Percentiles rank a stretch among this genome's conserved stretches.
Evolutionary conservation across 2,888 invertebrate genomes (phyloP).

Genomic region (Carabus problematicus): DNA sequence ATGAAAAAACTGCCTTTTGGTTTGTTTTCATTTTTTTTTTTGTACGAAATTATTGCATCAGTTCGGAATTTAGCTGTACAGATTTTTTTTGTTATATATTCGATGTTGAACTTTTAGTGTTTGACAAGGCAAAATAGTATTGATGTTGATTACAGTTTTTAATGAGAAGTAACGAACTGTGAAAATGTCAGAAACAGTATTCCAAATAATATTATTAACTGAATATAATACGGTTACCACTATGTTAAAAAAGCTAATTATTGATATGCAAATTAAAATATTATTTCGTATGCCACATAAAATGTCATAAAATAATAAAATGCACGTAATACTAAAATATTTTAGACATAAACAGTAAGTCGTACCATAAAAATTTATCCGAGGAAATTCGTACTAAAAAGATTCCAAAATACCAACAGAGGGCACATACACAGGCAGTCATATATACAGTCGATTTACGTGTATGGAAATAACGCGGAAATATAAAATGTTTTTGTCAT

Average conservation of each 20-base stretch:
- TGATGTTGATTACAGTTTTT: too few species aligned
- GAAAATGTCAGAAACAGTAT: too few species aligned
- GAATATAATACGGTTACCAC: too few species aligned
- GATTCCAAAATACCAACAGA: slow-evolving; percentile 8
- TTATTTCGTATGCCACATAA: too few species aligned
- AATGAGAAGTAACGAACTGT: too few species aligned
- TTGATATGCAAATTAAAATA: too few species aligned
- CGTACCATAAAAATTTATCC: slow-evolving; percentile 11
- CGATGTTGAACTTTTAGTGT: background rate
- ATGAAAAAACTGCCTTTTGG: background rate
- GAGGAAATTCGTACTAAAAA: slow-evolving; percentile 3
- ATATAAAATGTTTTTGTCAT: slow-evolving; percentile 31
- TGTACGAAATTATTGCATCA: background rate
- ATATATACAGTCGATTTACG: slow-evolving; percentile 11
- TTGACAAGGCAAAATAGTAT: too few species aligned
- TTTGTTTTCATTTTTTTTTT: background rate
- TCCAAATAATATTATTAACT: too few species aligned
- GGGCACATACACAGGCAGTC: background rate
- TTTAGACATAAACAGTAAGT: slow-evolving; percentile 15
- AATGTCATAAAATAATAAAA: too few species aligned
- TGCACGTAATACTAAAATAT: slow-evolving; percentile 2
- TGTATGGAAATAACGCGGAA: slow-evolving; percentile 26
- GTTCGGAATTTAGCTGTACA: too few species aligned
- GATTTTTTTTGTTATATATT: background rate
- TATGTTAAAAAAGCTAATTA: too few species aligned